phyloP scores from a whole-genome alignment of 2,797 vertebrate species.

The Manis crassicaudata region DNA sequence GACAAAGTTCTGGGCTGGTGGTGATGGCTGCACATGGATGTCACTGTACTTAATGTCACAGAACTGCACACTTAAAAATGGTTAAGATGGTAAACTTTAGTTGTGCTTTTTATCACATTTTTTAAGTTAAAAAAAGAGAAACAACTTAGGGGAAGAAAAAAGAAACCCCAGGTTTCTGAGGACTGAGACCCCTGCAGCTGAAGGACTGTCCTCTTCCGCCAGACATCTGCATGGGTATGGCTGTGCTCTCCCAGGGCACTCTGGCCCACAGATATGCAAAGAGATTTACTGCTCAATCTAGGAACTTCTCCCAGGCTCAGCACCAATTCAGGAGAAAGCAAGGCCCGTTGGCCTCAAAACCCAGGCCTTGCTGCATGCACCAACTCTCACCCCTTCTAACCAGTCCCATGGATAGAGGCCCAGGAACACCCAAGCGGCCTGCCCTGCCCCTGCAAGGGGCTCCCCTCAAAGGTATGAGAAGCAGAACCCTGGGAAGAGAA shows the following conservation, averaged over 20 bases:
- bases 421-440: background rate
- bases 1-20: background rate
- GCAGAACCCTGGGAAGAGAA: background rate
- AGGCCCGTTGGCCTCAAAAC: background rate
- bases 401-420: too few relatives aligned
- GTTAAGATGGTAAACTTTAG: background rate
- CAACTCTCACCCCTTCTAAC: background rate
- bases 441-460: background rate
- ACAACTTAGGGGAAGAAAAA: background rate
- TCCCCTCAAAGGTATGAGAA: background rate
- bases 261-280: background rate
- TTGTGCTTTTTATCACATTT: background rate
- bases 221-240: too few relatives aligned
- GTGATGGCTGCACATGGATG: rapidly evolving
- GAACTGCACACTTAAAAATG: background rate
- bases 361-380: background rate
- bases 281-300: background rate
- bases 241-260: background rate
- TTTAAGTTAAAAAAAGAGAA: background rate
- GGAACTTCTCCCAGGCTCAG: background rate
- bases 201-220: background rate
- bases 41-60: background rate
- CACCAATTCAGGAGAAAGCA: background rate
- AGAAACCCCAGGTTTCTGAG: background rate
- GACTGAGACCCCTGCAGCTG: background rate